These are phyloP conservation scores for Dynastes tityus DNA, from an alignment of 2,888 invertebrate species.

Conservation along the genomic window DNA sequence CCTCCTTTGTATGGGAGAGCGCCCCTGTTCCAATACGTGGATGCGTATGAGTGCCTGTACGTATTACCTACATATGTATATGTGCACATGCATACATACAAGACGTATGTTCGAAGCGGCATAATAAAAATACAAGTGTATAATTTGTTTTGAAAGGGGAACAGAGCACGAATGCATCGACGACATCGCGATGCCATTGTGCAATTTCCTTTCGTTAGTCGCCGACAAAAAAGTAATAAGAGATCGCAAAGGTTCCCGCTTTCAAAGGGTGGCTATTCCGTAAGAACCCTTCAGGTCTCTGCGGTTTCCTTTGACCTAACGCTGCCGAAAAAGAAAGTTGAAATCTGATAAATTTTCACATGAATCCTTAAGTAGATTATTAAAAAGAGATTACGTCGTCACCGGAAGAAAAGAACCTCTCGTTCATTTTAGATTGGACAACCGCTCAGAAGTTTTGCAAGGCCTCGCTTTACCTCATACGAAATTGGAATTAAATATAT, in stretches of 20 bases:
- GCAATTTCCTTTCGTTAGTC: conserved; percentile 56
- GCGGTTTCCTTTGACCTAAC: conserved; percentile 58
- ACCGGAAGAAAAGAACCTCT: conserved; percentile 29
- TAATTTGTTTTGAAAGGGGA: conserved; percentile 49
- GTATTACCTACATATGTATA: too few species aligned
- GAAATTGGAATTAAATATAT: too few species aligned
- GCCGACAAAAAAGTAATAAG: conserved; percentile 59
- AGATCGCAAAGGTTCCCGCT: conserved; percentile 58
- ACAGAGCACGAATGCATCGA: conserved; percentile 44
- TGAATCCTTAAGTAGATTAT: conserved; percentile 56
- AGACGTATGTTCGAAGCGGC: conserved; percentile 22
- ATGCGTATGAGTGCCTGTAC: conserved; percentile 10
- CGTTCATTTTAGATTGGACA: not conserved
- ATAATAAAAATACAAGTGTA: conserved; percentile 49
- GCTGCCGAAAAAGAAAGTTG: conserved; percentile 53
- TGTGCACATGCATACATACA: too few species aligned
- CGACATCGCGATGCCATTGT: conserved; percentile 54
- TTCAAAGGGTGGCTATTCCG: conserved; percentile 57
- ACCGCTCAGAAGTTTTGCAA: not conserved
- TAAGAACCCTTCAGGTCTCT: conserved; percentile 58
- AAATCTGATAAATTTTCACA: conserved; percentile 59
- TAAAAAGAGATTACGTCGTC: conserved; percentile 46
- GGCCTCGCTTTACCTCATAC: too few species aligned
- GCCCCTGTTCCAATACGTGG: not conserved
- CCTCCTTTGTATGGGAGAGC: not conserved